Conservation (phyloP, 2,888 invertebrate genomes). For the Polydrusus pterygomalis region DNA sequence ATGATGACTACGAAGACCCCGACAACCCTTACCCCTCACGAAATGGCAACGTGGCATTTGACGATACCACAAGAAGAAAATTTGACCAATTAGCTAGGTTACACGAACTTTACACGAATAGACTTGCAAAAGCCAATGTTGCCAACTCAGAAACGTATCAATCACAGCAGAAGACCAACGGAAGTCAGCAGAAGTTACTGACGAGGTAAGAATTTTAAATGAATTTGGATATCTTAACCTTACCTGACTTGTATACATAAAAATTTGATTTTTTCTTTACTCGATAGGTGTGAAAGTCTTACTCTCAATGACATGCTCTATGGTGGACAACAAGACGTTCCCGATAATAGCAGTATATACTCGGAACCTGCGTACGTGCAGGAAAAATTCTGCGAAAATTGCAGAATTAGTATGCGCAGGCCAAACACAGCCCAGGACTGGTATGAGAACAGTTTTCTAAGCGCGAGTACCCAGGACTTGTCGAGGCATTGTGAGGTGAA, state of each 20-base stretch:
- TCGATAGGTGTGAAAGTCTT: conserved; percentile 79
- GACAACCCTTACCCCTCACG: conserved; percentile 67
- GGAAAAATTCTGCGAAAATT: conserved; percentile 85
- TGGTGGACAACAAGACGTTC: conserved; percentile 70
- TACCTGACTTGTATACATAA: too few species aligned
- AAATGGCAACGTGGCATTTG: conserved; percentile 64
- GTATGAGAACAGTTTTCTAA: conserved; percentile 75
- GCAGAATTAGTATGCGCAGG: conserved; percentile 81
- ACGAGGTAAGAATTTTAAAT: conserved; percentile 68
- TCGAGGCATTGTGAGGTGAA: conserved; percentile 63
- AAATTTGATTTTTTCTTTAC: neutral
- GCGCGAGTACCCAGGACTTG: conserved; percentile 75
- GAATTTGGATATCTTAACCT: too few species aligned
- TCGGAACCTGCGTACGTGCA: conserved; percentile 88
- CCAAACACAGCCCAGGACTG: conserved; percentile 81
- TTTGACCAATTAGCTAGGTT: conserved; percentile 88
- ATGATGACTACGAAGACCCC: conserved; percentile 74
- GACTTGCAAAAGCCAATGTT: conserved; percentile 84
- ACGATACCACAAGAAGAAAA: conserved; percentile 73
- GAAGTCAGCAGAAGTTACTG: conserved; percentile 69
- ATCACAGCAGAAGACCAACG: conserved; percentile 68
- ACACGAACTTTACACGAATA: conserved; percentile 87
- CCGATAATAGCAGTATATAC: conserved; percentile 87
- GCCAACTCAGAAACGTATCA: conserved; percentile 79
- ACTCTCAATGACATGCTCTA: conserved; percentile 82